phyloP scores from a whole-genome alignment of 2,797 vertebrate species.

The Pseudochaenichthys georgianus region DNA sequence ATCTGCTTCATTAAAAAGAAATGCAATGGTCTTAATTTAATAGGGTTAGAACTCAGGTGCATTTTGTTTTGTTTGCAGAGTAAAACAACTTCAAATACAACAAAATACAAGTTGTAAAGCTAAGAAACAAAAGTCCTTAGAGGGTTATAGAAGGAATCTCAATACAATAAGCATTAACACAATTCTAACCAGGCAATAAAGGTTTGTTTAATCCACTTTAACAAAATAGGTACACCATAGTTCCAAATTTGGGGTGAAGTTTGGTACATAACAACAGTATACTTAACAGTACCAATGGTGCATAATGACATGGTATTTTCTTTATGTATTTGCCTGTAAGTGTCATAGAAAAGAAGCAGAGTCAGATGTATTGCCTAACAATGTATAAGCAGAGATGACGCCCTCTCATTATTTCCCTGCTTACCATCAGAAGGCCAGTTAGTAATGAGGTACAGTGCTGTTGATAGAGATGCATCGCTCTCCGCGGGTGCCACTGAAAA shows the following conservation, averaged over 20 bases:
- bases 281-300: not conserved
- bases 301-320: not conserved
- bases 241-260: not conserved
- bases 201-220: not conserved
- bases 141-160: too few species aligned
- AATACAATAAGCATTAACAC: too few species aligned
- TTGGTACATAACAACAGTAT: not conserved
- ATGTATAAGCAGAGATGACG: slow-evolving; percentile 50
- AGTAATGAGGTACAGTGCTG: slow-evolving; percentile 69
- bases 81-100: too few species aligned
- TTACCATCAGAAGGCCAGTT: slow-evolving; percentile 67
- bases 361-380: slow-evolving; percentile 34
- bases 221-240: not conserved
- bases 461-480: slow-evolving; percentile 81
- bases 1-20: not conserved
- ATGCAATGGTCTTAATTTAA: too few species aligned
- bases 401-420: slow-evolving; percentile 68
- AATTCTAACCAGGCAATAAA: too few species aligned
- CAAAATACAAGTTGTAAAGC: too few species aligned
- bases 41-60: too few species aligned
- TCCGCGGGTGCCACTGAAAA: slow-evolving; percentile 76
- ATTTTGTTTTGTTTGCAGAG: too few species aligned
- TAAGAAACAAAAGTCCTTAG: too few species aligned
- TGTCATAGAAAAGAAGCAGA: slow-evolving; percentile 39
- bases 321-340: slow-evolving; percentile 23